Evolutionary conservation across 2,888 invertebrate species (phyloP).

Genomic region (Norana najaformis): DNA sequence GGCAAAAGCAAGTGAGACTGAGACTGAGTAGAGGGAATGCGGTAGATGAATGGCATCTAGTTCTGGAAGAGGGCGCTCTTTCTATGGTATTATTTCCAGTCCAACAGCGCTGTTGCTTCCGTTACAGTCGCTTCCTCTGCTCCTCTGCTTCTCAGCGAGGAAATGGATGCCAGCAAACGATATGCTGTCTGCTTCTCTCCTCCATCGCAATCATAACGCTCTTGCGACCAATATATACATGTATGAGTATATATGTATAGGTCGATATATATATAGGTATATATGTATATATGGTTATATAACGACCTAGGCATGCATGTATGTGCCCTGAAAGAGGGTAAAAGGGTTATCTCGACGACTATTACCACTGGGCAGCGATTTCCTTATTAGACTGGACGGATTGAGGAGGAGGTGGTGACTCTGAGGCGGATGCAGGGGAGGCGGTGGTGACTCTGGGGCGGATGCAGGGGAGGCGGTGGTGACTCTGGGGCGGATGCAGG

Average conservation of each 20-base stretch:
- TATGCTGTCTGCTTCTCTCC: background rate
- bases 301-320: background rate
- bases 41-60: background rate
- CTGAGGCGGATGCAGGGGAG: background rate
- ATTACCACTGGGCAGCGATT: constrained; percentile 10
- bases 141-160: background rate
- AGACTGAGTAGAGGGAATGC: background rate
- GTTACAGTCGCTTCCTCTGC: background rate
- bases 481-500: background rate
- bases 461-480: background rate
- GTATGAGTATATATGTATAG: background rate
- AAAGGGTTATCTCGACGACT: constrained; percentile 22
- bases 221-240: background rate
- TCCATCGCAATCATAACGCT: background rate
- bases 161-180: background rate
- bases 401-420: too few species aligned
- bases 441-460: background rate
- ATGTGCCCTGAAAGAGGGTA: background rate
- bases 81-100: background rate
- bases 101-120: background rate
- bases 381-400: background rate
- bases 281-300: background rate
- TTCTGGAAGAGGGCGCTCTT: background rate
- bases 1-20: background rate
- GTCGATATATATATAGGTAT: background rate